Conservation (phyloP, 2,113 vertebrate genomes). For the Raja brachyura region DNA sequence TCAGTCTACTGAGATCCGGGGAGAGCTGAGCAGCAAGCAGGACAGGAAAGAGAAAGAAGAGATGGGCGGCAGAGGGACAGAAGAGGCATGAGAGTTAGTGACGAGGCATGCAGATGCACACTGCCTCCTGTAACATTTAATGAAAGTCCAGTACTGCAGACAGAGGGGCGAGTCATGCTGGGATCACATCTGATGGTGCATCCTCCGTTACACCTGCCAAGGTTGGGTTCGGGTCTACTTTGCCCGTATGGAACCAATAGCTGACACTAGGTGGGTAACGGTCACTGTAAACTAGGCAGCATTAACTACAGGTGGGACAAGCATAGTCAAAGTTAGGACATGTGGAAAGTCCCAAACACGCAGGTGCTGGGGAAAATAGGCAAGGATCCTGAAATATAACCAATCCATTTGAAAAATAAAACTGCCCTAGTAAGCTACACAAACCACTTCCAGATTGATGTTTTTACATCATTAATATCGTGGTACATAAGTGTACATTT, state of each 20-base stretch:
- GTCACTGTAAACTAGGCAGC: neutral
- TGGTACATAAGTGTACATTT: neutral
- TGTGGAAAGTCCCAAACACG: no score
- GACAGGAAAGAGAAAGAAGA: slow-evolving; percentile 32
- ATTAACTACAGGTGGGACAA: neutral
- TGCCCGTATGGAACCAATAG: neutral
- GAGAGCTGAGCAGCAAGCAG: slow-evolving; percentile 62
- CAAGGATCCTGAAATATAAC: neutral
- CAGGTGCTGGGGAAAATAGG: neutral
- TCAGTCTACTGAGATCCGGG: slow-evolving; percentile 81
- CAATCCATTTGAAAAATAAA: neutral
- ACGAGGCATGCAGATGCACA: neutral
- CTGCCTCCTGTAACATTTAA: neutral
- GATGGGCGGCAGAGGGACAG: slow-evolving; percentile 33
- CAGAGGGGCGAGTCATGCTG: neutral
- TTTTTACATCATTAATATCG: no score
- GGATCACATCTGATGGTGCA: neutral
- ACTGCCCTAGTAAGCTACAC: neutral
- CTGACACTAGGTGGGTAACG: neutral
- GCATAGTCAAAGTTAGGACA: neutral
- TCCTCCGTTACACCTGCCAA: neutral
- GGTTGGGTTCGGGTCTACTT: neutral
- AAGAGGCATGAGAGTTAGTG: slow-evolving; percentile 26
- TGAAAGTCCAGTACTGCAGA: slow-evolving; percentile 12
- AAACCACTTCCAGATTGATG: no score